phyloP scores from a whole-genome alignment of 1,140 invertebrate species.

The Paralvinella palmiformis region DNA sequence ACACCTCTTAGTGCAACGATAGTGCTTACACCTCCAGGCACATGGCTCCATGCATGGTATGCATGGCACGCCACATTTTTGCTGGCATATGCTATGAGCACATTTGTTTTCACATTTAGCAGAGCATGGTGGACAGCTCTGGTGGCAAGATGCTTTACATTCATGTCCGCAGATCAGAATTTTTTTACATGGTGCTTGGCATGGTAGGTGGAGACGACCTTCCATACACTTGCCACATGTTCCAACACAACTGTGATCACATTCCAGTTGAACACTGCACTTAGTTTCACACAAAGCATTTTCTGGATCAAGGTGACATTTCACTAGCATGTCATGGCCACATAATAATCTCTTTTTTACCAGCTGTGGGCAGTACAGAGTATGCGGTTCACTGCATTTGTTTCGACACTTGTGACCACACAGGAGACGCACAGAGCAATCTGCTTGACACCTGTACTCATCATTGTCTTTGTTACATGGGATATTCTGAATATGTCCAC shows the following conservation, averaged over 20 bases:
- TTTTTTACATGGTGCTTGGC: slow-evolving; percentile 35
- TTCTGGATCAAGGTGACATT: too few species aligned
- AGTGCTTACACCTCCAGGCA: slow-evolving; percentile 53
- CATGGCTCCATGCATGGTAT: slow-evolving; percentile 54
- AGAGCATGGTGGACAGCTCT: slow-evolving; percentile 30
- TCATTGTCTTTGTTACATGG: slow-evolving; percentile 19
- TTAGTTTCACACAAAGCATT: too few species aligned
- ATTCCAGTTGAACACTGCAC: slow-evolving; percentile 52
- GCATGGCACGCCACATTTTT: slow-evolving; percentile 59
- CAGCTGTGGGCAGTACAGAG: slow-evolving; percentile 2
- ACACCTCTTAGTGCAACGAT: slow-evolving; percentile 57
- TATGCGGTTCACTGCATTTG: slow-evolving; percentile 51
- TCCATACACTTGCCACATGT: slow-evolving; percentile 57
- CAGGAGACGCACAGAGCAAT: slow-evolving; percentile 23
- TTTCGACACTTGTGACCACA: slow-evolving; percentile 60
- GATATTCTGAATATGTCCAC: slow-evolving; percentile 25
- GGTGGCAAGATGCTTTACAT: slow-evolving; percentile 31
- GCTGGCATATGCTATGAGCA: slow-evolving; percentile 52
- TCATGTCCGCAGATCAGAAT: slow-evolving; percentile 48
- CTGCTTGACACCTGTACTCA: slow-evolving; percentile 18
- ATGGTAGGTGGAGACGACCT: slow-evolving; percentile 57
- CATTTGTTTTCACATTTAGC: slow-evolving; percentile 57
- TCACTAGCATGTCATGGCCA: too few species aligned
- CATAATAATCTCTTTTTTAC: too few species aligned
- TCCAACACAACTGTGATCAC: slow-evolving; percentile 58